Percentiles rank a stretch among this genome's conserved stretches.
Evolutionary conservation across 2,797 vertebrate species (phyloP).

Genomic region (Notamacropus eugenii): DNA sequence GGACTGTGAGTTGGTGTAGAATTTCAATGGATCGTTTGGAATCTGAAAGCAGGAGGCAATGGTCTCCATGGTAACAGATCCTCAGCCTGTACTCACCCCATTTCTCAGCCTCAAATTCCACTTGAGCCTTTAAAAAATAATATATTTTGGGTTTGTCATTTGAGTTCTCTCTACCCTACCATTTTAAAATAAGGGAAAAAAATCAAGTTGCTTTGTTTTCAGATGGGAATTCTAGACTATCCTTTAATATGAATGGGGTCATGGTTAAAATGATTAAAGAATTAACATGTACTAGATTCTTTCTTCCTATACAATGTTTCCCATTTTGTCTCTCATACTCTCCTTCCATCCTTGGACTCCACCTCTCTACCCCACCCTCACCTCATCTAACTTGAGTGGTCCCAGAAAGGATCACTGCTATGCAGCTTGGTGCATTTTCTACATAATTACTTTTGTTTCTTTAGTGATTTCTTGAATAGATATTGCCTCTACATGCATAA

Average conservation of each 20-base stretch:
- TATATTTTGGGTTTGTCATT: background rate
- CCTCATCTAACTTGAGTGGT: background rate
- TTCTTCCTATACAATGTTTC: conserved; percentile 8
- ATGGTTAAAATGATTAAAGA: conserved; percentile 43
- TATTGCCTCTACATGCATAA: conserved; percentile 12
- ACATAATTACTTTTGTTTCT: background rate
- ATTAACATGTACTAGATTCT: conserved; percentile 44
- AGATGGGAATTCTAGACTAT: conserved; percentile 43
- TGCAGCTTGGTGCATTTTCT: background rate
- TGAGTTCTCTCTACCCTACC: background rate
- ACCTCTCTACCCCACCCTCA: background rate
- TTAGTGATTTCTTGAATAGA: conserved; percentile 32
- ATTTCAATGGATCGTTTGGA: conserved; percentile 10
- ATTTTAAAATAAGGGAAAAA: background rate
- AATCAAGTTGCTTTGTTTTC: background rate
- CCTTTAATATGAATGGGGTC: conserved; percentile 31
- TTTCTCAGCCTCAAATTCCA: conserved; percentile 29
- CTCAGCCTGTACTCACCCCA: conserved; percentile 47
- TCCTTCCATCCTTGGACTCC: conserved; percentile 18
- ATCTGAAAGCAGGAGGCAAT: conserved; percentile 19
- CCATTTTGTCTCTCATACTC: conserved; percentile 7
- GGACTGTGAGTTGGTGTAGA: background rate
- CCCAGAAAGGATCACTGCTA: conserved; percentile 29
- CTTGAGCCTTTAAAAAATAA: conserved; percentile 40
- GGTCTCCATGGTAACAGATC: conserved; percentile 43